phyloP scores from a whole-genome alignment of 2,888 invertebrate genomes.

The Villa cingulata region DNA sequence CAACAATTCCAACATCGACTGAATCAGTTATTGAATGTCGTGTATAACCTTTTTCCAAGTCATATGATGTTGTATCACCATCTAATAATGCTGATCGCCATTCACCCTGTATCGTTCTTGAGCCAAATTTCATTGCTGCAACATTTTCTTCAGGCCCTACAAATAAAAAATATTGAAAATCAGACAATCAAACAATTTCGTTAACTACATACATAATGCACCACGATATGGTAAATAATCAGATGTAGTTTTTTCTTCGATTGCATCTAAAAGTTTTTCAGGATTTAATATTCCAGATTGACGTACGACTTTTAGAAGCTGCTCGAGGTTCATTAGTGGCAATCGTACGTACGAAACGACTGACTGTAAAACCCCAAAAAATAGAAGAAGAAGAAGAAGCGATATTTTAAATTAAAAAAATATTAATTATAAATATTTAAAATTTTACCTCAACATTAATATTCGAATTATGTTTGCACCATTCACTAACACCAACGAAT shows the following conservation, averaged over 20 bases:
- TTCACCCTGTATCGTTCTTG: slow-evolving; percentile 82
- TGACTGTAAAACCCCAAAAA: slow-evolving; percentile 40
- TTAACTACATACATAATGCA: slow-evolving; percentile 45
- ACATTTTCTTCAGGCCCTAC: slow-evolving; percentile 88
- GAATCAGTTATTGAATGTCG: slow-evolving; percentile 73
- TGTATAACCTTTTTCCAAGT: slow-evolving; percentile 87
- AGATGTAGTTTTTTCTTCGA: slow-evolving; percentile 70
- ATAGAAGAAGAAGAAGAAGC: too few species aligned
- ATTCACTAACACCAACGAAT: slow-evolving; percentile 75
- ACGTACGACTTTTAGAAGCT: slow-evolving; percentile 77
- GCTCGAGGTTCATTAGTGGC: slow-evolving; percentile 75
- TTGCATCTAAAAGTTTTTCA: slow-evolving; percentile 87
- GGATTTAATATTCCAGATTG: slow-evolving; percentile 76
- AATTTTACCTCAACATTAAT: slow-evolving; percentile 27
- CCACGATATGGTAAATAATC: slow-evolving; percentile 78
- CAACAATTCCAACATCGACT: slow-evolving; percentile 66
- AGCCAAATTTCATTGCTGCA: slow-evolving; percentile 64
- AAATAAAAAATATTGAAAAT: slow-evolving; percentile 8
- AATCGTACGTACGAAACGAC: slow-evolving; percentile 58
- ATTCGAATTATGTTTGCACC: slow-evolving; percentile 69
- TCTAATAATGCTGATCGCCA: slow-evolving; percentile 77
- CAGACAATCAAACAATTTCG: neutral
- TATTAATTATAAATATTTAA: too few species aligned
- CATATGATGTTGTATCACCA: slow-evolving; percentile 74
- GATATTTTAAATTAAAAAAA: neutral